Conservation (phyloP, 2,888 invertebrate species). For the Aspidapion aeneum region DNA sequence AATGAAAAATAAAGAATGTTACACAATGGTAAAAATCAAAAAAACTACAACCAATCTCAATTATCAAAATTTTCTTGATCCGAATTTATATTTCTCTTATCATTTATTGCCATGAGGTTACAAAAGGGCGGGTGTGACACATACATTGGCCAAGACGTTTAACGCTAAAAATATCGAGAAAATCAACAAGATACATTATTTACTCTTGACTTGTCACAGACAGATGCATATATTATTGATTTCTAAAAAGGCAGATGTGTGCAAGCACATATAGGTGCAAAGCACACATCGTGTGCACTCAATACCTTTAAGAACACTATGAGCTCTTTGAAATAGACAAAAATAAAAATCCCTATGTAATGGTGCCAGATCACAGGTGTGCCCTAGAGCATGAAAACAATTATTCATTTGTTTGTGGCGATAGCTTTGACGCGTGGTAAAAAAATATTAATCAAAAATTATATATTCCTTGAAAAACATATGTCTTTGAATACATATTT, state of each 20-base stretch:
- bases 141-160: neutral
- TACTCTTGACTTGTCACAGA: slow-evolving; percentile 14
- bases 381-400: neutral
- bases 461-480: neutral
- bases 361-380: neutral
- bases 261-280: neutral
- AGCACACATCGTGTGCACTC: neutral
- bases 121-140: neutral
- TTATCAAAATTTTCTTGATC: no score
- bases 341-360: neutral
- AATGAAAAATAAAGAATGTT: no score
- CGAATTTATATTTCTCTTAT: no score
- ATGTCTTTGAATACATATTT: neutral
- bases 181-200: neutral
- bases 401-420: neutral
- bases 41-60: no score
- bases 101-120: neutral
- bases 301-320: neutral
- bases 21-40: no score
- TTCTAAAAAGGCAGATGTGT: slow-evolving; percentile 20
- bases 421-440: neutral
- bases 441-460: neutral
- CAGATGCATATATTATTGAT: slow-evolving; percentile 24
- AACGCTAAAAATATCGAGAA: neutral
- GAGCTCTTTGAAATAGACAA: neutral